phyloP scores from a whole-genome alignment of 2,888 invertebrate genomes.

The Dasysyrphus tricinctus region DNA sequence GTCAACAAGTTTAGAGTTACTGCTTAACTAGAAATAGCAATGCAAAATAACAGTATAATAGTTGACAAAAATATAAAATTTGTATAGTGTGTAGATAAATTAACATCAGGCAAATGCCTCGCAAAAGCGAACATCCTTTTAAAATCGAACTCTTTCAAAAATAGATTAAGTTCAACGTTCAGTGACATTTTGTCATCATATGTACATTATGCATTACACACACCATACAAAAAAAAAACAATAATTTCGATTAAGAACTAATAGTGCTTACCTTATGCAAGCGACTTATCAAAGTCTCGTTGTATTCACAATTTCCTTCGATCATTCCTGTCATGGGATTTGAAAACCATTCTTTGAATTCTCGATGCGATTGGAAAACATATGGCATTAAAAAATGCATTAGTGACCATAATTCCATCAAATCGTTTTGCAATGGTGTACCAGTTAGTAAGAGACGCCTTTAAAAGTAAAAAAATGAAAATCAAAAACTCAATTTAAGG shows the following conservation, averaged over 20 bases:
- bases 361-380: conserved; percentile 97
- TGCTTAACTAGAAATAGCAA: neutral
- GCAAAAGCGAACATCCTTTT: conserved; percentile 71
- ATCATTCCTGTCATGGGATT: conserved; percentile 98
- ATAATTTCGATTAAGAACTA: neutral
- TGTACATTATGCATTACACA: neutral
- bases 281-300: conserved; percentile 93
- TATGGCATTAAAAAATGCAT: conserved; percentile 99
- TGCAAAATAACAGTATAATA: no score
- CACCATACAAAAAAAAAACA: no score
- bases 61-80: neutral
- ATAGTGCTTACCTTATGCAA: conserved; percentile 92
- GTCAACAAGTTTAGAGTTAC: neutral
- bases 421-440: conserved; percentile 97
- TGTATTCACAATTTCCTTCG: conserved; percentile 95
- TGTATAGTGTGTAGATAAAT: no score
- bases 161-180: conserved; percentile 67
- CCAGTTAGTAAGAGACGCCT: conserved; percentile 96
- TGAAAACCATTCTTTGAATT: conserved; percentile 99
- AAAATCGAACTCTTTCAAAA: conserved; percentile 63
- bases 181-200: conserved; percentile 73
- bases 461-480: conserved; percentile 55
- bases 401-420: conserved; percentile 98
- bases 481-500: neutral
- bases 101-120: conserved; percentile 75